Evolutionary conservation across 2,113 vertebrate species (phyloP).

Genomic region (Lanius collurio): DNA sequence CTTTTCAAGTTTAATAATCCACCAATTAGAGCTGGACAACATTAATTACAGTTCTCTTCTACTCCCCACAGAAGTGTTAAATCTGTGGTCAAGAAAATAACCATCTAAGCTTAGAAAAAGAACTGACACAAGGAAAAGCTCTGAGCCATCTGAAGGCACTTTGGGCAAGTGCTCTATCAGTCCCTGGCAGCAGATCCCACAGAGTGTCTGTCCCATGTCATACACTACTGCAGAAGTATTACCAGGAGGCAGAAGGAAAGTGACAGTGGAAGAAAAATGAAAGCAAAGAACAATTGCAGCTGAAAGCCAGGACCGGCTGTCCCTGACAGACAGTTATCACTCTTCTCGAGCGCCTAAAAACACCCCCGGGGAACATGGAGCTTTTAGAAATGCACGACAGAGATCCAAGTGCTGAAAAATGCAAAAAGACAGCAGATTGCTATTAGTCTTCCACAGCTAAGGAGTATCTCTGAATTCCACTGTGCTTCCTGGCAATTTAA

Average conservation of each 20-base stretch:
- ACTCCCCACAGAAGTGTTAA: background rate
- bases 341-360: background rate
- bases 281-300: background rate
- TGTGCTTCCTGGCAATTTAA: background rate
- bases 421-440: background rate
- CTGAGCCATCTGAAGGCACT: background rate
- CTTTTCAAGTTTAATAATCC: background rate
- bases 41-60: background rate
- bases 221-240: background rate
- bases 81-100: background rate
- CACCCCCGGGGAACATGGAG: background rate
- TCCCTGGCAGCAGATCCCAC: background rate
- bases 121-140: background rate
- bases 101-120: background rate
- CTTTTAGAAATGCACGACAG: background rate
- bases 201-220: background rate
- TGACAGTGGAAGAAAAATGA: background rate
- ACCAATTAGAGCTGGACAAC: background rate
- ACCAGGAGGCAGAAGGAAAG: background rate
- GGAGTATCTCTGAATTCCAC: background rate
- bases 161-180: background rate
- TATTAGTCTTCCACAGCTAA: background rate
- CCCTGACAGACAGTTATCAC: background rate
- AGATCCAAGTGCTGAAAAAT: background rate
- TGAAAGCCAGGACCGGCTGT: accelerated